phyloP scores from a whole-genome alignment of 2,113 vertebrate genomes.

The Cyanistes caeruleus region DNA sequence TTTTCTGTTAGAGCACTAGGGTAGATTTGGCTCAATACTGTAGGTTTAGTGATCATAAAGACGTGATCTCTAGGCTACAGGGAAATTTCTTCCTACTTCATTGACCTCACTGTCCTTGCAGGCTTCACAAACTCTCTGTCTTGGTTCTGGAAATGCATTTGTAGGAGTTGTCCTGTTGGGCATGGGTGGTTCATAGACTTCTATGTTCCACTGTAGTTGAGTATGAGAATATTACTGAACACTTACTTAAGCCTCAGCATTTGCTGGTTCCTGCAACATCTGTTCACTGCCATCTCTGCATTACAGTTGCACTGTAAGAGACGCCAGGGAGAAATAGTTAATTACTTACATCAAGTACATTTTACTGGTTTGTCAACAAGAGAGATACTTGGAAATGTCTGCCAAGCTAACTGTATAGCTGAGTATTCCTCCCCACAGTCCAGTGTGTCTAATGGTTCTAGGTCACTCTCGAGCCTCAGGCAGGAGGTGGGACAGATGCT shows the following conservation, averaged over 20 bases:
- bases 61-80: neutral
- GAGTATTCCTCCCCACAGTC: neutral
- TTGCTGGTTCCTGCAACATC: neutral
- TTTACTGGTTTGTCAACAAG: conserved; percentile 55
- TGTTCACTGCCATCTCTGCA: neutral
- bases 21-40: neutral
- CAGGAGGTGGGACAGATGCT: conserved; percentile 12
- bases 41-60: neutral
- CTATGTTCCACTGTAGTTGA: neutral
- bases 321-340: conserved; percentile 41
- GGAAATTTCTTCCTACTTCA: neutral
- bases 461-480: neutral
- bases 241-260: neutral
- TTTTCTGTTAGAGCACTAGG: neutral
- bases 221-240: conserved; percentile 1
- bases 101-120: neutral
- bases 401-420: conserved; percentile 26
- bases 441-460: neutral
- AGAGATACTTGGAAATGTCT: conserved; percentile 33
- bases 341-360: conserved; percentile 46
- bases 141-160: neutral
- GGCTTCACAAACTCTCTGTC: neutral
- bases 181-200: neutral
- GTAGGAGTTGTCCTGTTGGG: neutral
- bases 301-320: conserved; percentile 24